Conservation (phyloP, 2,888 invertebrate genomes). For the Ferdinandea cuprea region DNA sequence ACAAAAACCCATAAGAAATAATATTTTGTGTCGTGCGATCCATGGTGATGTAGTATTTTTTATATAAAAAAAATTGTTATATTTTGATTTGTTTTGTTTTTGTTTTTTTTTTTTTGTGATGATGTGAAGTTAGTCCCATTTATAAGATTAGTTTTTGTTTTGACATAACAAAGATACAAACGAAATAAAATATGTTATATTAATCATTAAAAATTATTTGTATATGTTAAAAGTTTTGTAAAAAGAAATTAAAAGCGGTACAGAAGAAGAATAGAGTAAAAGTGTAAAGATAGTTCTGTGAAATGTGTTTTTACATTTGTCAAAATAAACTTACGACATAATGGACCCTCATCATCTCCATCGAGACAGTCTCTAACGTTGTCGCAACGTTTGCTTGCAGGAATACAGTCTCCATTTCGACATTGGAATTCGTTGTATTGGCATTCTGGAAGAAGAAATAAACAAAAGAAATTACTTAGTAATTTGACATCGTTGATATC, state of each 20-base stretch:
- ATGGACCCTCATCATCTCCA: slow-evolving; percentile 85
- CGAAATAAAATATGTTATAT: slow-evolving; percentile 32
- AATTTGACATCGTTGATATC: slow-evolving; percentile 18
- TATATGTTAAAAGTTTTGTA: slow-evolving; percentile 11
- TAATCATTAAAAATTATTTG: background rate
- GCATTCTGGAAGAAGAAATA: slow-evolving; percentile 83
- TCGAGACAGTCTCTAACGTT: slow-evolving; percentile 85
- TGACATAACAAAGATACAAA: slow-evolving; percentile 60
- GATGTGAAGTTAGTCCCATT: slow-evolving; percentile 64
- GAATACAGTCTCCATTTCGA: slow-evolving; percentile 86
- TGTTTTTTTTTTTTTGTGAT: slow-evolving; percentile 58
- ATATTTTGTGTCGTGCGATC: slow-evolving; percentile 68
- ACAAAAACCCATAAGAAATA: slow-evolving; percentile 28
- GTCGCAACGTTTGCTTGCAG: slow-evolving; percentile 84
- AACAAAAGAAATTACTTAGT: background rate
- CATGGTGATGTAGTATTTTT: slow-evolving; percentile 65
- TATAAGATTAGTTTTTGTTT: slow-evolving; percentile 33
- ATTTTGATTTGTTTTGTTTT: too few species aligned
- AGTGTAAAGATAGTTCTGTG: slow-evolving; percentile 4
- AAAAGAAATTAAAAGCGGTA: slow-evolving; percentile 41
- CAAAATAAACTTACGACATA: slow-evolving; percentile 81
- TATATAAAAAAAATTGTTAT: slow-evolving; percentile 56
- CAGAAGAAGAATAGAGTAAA: slow-evolving; percentile 13
- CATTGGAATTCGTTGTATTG: slow-evolving; percentile 85
- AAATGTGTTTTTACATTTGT: background rate